Conservation (phyloP, 2,113 vertebrate species). For the Pandion haliaetus region DNA sequence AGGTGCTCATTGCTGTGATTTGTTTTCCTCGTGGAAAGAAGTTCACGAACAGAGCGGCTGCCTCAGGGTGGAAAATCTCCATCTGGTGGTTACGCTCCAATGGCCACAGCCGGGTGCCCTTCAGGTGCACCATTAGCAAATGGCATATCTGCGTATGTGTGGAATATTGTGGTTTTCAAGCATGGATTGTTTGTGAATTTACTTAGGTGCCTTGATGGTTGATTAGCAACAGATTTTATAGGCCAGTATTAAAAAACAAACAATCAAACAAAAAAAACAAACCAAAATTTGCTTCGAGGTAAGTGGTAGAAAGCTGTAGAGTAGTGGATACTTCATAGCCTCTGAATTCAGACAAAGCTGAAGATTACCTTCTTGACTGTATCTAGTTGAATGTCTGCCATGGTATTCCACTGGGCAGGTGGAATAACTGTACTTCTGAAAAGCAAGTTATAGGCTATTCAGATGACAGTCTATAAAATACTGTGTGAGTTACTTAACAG, state of each 20-base stretch:
- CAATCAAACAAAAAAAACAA: not conserved
- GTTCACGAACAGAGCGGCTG: not conserved
- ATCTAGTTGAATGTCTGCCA: not conserved
- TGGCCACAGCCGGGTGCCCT: not conserved
- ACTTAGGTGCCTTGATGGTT: conserved; percentile 28
- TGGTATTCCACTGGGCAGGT: not conserved
- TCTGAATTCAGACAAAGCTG: not conserved
- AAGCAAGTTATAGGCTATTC: not conserved
- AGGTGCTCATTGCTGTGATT: not conserved
- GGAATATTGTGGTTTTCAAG: not conserved
- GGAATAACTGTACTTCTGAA: not conserved
- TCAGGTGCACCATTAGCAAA: not conserved
- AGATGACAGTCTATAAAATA: rapidly evolving
- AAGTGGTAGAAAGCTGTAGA: not conserved
- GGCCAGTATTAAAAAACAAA: not conserved
- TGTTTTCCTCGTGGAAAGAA: not conserved
- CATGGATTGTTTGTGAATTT: not conserved
- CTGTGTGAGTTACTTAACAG: not conserved
- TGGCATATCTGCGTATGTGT: not conserved
- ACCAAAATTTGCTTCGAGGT: not conserved
- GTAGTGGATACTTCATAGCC: not conserved
- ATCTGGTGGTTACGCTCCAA: not conserved
- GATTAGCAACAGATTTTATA: conserved; percentile 16
- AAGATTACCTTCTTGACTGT: not conserved
- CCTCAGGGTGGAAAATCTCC: not conserved